Evolutionary conservation across 23 tunicate species (phyloP), one percentile per base, ranked within the genome.

Genomic region (Corella eumyota): DNA sequence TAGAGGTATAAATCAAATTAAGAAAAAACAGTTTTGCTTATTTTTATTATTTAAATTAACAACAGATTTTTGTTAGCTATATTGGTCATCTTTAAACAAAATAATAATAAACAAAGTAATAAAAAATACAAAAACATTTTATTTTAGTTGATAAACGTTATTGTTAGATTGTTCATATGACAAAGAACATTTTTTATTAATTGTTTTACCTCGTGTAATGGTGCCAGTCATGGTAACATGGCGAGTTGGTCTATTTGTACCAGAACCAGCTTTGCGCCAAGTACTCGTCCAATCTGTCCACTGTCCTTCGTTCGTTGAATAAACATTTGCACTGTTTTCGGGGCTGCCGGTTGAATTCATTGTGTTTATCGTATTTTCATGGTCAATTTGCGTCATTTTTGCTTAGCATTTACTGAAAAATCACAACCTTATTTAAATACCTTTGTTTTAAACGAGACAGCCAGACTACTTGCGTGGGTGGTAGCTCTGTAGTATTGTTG

Each of bases 211-310:
- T 75, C 94, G 64, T 32, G 78, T 84, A 34, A 84, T 84, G 33
- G 94, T 84, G 34, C 94, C 94, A 35, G 94, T 84, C 94, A 84
- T 84, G 0, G 78, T 84, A 25, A 84, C 94, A 62, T 80, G 83
- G 11, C 74, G 38, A 19, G 72, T 63, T 5, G 71, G 61, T 19
- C 55, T 68, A 36, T 66, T 66, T 0, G 70, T 45, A 11, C 48
- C 66, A 61, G 61, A 31, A 38, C 92, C 92, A 27, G 57, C 73
- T 64, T 70, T 75, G 28, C 83, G 34, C 94, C 83, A 76, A 5
- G 94, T 84, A 72, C 83, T 69, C 26, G 94, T 75, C 94, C 94
- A 84, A 53, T 84, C 94, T 47, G 57, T 64, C 94, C 94, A 84
- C 24, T 75, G 68, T 27, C 67, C 73, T 29, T 65, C 78, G 6